Conservation (phyloP, 2,113 vertebrate species). For the Microcebus tavaratra region DNA sequence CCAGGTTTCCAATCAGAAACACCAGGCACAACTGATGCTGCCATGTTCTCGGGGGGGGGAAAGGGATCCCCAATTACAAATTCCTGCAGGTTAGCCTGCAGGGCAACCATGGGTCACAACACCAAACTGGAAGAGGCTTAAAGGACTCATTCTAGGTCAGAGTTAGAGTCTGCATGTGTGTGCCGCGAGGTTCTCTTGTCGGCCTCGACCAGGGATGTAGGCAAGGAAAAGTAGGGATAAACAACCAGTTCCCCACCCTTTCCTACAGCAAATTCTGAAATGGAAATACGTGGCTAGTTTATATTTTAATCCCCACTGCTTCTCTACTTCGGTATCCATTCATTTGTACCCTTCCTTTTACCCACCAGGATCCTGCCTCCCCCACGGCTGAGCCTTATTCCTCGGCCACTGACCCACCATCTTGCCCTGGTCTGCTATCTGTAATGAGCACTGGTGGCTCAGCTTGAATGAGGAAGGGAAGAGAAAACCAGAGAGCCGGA, state of each 20-base stretch:
- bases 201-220: not conserved
- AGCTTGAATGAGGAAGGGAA: not conserved
- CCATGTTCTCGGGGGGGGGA: not conserved
- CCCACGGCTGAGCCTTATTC: not conserved
- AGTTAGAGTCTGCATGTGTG: not conserved
- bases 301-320: not conserved
- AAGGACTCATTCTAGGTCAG: not conserved
- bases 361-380: no score
- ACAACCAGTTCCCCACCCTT: not conserved
- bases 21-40: not conserved
- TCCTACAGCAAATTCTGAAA: not conserved
- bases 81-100: not conserved
- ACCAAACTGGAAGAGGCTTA: not conserved
- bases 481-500: not conserved
- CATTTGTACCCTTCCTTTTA: not conserved
- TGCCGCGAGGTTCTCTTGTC: not conserved
- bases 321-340: not conserved
- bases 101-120: not conserved
- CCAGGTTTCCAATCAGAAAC: not conserved
- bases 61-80: not conserved
- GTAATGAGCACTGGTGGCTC: not conserved
- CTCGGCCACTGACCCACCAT: not conserved
- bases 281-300: not conserved
- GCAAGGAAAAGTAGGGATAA: not conserved
- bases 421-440: not conserved